phyloP scores from a whole-genome alignment of 1,140 invertebrate species.

The Sminthurides bifidus region DNA sequence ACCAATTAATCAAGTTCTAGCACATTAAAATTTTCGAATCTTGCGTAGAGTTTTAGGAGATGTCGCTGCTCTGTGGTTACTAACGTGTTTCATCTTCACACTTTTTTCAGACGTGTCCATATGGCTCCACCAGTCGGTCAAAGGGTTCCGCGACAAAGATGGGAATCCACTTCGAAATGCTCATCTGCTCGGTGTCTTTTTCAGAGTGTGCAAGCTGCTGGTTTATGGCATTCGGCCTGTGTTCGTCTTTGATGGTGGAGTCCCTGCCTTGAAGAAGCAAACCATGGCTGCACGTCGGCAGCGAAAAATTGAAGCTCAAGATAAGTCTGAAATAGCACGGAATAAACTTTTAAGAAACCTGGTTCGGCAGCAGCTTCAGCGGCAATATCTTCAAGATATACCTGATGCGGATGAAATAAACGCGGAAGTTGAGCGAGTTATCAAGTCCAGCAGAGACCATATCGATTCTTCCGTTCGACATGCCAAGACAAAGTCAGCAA shows the following conservation, averaged over 20 bases:
- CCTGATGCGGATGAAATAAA: conserved; percentile 29
- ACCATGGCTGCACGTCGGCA: conserved; percentile 74
- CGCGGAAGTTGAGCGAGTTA: conserved; percentile 2
- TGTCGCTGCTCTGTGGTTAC: too few species aligned
- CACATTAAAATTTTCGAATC: too few species aligned
- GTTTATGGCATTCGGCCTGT: conserved; percentile 93
- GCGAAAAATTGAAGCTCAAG: conserved; percentile 54
- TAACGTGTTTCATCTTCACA: background rate
- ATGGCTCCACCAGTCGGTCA: conserved; percentile 94
- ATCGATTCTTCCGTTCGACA: background rate
- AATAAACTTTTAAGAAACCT: conserved; percentile 56
- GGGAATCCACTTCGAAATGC: conserved; percentile 72
- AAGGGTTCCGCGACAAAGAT: conserved; percentile 80
- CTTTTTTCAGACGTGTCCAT: conserved; percentile 79
- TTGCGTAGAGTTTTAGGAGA: too few species aligned
- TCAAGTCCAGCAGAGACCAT: background rate
- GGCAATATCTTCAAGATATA: conserved; percentile 31
- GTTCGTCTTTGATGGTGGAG: conserved; percentile 73
- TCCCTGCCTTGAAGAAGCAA: conserved; percentile 78
- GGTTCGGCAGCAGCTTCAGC: conserved; percentile 37
- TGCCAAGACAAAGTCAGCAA: background rate
- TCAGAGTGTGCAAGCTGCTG: conserved; percentile 88
- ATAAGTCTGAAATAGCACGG: conserved; percentile 57
- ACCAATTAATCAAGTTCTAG: too few species aligned
- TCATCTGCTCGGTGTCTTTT: conserved; percentile 83